phyloP scores from a whole-genome alignment of 2,888 invertebrate species.

The Lingula anatina region DNA sequence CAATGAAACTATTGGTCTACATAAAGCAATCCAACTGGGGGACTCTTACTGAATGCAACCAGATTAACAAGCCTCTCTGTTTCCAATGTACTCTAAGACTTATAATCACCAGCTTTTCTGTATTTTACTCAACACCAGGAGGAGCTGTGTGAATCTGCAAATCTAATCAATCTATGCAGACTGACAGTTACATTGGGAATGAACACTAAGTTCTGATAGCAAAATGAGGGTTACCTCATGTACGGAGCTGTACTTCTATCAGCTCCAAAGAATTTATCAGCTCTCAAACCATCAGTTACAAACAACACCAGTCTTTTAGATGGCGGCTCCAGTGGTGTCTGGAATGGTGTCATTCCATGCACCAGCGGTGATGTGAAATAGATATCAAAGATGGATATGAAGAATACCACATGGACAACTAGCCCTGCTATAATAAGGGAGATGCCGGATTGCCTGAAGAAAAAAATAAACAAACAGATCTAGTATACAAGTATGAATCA shows the following conservation, averaged over 20 bases:
- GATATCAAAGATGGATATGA: constrained; percentile 84
- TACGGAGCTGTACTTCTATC: constrained; percentile 60
- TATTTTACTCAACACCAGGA: too few species aligned
- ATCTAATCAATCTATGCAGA: too few species aligned
- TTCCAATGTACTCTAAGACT: not conserved
- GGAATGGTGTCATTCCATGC: constrained; percentile 59
- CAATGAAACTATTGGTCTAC: too few species aligned
- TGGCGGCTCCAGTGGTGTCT: constrained; percentile 45
- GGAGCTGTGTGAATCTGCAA: too few species aligned
- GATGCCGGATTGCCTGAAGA: too few species aligned
- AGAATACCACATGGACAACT: constrained; percentile 68
- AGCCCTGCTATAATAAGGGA: constrained; percentile 37
- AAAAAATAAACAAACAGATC: too few species aligned
- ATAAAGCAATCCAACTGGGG: not conserved
- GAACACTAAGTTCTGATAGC: too few species aligned
- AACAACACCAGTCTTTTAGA: constrained; percentile 80
- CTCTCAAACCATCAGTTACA: constrained; percentile 87
- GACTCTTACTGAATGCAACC: too few species aligned
- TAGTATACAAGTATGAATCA: too few species aligned
- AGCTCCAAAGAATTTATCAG: constrained; percentile 68
- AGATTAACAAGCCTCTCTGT: not conserved
- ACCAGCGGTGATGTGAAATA: constrained; percentile 88
- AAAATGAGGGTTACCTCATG: constrained; percentile 57
- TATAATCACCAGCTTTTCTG: too few species aligned
- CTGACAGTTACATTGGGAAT: too few species aligned